These are phyloP conservation scores for Oceanodroma tethys DNA, from an alignment of 2,113 vertebrate genomes.

Conservation along the genomic window DNA sequence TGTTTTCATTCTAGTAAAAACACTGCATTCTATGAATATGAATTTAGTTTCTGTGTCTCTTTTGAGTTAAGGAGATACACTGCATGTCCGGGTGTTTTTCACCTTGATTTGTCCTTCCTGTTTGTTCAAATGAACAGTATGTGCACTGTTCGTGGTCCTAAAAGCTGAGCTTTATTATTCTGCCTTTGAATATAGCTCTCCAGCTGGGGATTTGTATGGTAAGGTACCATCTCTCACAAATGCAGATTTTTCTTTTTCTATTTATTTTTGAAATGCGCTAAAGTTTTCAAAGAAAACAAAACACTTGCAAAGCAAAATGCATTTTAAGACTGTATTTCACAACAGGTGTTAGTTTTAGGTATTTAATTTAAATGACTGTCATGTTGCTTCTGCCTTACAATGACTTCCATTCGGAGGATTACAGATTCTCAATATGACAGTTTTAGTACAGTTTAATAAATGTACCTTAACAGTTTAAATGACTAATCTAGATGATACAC, in stretches of 20 bases:
- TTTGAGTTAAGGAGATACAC: not conserved
- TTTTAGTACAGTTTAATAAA: not conserved
- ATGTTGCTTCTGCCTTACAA: not conserved
- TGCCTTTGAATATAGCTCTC: not conserved
- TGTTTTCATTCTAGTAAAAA: not conserved
- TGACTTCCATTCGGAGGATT: not conserved
- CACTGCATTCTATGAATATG: not conserved
- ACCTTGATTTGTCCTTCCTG: constrained; percentile 59
- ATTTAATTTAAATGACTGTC: not conserved
- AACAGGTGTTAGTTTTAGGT: not conserved
- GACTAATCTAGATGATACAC: not conserved
- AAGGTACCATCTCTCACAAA: not conserved
- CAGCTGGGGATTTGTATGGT: not conserved
- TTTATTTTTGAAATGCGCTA: not conserved
- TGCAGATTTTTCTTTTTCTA: not conserved
- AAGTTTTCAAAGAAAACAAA: not conserved
- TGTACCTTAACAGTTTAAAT: not conserved
- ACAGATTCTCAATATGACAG: not conserved
- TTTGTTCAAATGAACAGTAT: not conserved
- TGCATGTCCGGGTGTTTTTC: not conserved
- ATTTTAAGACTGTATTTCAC: not conserved
- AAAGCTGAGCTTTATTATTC: not conserved
- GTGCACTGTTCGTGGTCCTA: not conserved
- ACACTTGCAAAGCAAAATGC: not conserved
- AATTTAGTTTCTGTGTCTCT: not conserved